Evolutionary conservation across 1,140 invertebrate genomes (phyloP), one percentile per base, ranked within the genome.

Genomic region (Chlorops oryzae): DNA sequence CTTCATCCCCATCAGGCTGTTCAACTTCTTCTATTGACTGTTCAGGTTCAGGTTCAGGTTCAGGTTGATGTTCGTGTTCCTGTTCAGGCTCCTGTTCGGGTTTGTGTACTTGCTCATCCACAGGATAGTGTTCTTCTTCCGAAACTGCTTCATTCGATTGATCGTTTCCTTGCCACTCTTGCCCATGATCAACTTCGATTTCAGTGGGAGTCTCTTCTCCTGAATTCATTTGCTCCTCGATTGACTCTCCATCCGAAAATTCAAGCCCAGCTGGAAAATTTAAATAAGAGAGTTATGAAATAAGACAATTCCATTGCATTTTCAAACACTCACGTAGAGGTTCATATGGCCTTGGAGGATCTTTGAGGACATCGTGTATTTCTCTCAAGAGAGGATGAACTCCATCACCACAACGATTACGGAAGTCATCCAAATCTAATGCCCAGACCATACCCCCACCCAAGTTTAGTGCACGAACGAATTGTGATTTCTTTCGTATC

Each of bases 371-470:
- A 55, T 80, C 77, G 51, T 85, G 80, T 12, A 90, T 81, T 9
- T 81, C 78, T 17, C 79, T 82, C 48, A 90, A 75, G 5, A 90
- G 66, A 1, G 88, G 88, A 77, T 90, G 84, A 40, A 78, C 75
- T 12, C 88, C 87, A 64, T 84, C 77, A 2, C 83, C 83, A 63
- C 87, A 90, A 43, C 78, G 77, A 62, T 86, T 84, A 27, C 76
- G 77, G 58, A 88, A 89, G 69, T 94, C 90, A 62, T 95, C 90
- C 45, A 92, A 77, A 76, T 95, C 88, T 4, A 94, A 70, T 0
- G 90, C 88, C 90, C 90, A 93, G 5, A 93, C 81, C 90, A 93
- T 93, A 12, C 86, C 89, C 39, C 90, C 90, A 1, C 85, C 90
- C 2, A 94, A 75, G 52, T 84, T 78, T 72, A 89, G 79, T 7